Evolutionary conservation across 1,140 invertebrate genomes (phyloP).

Genomic region (Scylla paramamosain): DNA sequence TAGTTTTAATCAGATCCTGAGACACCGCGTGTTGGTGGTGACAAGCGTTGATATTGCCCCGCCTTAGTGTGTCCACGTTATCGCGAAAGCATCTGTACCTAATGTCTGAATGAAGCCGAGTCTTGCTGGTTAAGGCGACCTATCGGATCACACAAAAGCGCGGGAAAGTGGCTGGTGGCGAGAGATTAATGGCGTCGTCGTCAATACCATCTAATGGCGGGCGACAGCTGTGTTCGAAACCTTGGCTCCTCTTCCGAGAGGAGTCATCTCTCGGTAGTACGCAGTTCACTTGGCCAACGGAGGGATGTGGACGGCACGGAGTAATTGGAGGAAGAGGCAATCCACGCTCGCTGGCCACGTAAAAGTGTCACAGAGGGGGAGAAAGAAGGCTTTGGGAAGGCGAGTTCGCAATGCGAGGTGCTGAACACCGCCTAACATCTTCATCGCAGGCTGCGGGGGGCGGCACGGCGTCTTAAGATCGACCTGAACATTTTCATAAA

Average conservation of each 20-base stretch:
- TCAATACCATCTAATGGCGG: conserved; percentile 76
- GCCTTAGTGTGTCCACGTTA: conserved; percentile 37
- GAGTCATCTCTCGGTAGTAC: not conserved
- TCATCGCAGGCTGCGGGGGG: conserved; percentile 56
- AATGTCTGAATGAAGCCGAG: conserved; percentile 73
- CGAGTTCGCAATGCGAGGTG: not conserved
- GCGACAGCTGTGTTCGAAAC: conserved; percentile 68
- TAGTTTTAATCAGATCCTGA: not conserved
- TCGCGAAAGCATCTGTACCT: conserved; percentile 65
- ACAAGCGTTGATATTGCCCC: not conserved
- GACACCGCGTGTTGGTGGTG: not conserved
- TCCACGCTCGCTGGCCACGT: no score
- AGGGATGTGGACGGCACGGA: not conserved
- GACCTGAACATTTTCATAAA: conserved; percentile 74
- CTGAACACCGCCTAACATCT: conserved; percentile 64
- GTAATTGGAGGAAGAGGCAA: not conserved
- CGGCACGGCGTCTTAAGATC: conserved; percentile 47
- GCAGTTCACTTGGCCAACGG: not conserved
- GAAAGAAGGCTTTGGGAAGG: not conserved
- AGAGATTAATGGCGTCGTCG: conserved; percentile 74
- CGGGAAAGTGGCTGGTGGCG: conserved; percentile 74
- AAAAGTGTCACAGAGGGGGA: not conserved
- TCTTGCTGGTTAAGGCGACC: conserved; percentile 70
- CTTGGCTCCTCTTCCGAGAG: not conserved
- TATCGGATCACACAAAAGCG: conserved; percentile 75